These are phyloP conservation scores for Epinephelus cyanopodus DNA, from an alignment of 2,113 vertebrate genomes.

Conservation along the genomic window DNA sequence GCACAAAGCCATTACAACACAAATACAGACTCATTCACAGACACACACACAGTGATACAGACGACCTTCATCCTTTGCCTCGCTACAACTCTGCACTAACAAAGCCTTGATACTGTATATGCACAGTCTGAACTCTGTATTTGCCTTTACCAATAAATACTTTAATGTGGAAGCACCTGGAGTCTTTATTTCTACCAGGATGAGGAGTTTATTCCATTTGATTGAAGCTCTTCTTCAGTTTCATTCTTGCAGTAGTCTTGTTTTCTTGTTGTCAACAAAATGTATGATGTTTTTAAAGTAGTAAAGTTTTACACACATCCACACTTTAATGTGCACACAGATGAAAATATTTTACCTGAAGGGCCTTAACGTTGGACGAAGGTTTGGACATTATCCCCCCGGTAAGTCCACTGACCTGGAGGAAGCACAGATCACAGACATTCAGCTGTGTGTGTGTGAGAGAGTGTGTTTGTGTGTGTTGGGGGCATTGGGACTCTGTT, in stretches of 20 bases:
- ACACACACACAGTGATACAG: conserved; percentile 2
- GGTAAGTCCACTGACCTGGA: conserved; percentile 77
- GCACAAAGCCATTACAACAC: conserved; percentile 49
- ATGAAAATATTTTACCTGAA: conserved; percentile 90
- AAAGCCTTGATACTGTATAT: conserved; percentile 63
- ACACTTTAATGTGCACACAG: background rate
- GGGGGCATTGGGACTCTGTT: conserved; percentile 59
- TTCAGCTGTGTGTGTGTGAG: conserved; percentile 49
- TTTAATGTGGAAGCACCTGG: conserved; percentile 43
- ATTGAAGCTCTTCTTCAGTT: background rate
- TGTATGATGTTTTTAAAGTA: background rate
- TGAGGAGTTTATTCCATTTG: background rate
- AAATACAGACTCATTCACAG: conserved; percentile 1
- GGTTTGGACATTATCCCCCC: conserved; percentile 93
- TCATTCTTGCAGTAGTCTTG: background rate
- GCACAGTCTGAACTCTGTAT: conserved; percentile 68
- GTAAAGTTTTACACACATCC: background rate
- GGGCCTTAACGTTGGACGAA: conserved; percentile 95
- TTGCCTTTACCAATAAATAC: conserved; percentile 76
- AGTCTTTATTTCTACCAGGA: background rate
- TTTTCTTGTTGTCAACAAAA: background rate
- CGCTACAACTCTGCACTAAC: conserved; percentile 63
- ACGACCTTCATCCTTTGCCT: conserved; percentile 56
- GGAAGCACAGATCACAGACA: conserved; percentile 69
- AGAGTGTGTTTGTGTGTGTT: conserved; percentile 33